A percentile compares a stretch with the other conserved stretches of the same genome.
phyloP scores from a whole-genome alignment of 2,113 vertebrate genomes.

The Terrapene triunguis region DNA sequence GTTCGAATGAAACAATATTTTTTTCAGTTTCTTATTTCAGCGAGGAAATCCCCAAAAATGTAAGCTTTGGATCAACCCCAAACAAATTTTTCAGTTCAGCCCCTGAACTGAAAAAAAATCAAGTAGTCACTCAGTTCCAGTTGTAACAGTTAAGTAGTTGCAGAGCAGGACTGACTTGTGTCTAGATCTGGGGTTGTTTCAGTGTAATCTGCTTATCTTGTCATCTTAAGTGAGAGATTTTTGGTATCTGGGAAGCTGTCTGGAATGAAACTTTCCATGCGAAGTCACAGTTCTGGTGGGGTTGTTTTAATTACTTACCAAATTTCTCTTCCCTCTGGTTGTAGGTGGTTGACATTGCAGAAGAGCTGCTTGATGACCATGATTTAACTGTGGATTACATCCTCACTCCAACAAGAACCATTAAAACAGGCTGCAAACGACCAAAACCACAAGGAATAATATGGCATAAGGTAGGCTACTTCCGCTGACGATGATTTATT shows the following conservation, averaged over 20 bases:
- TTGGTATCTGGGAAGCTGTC: fast-evolving
- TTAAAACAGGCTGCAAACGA: conserved; percentile 84
- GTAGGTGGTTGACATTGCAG: conserved; percentile 91
- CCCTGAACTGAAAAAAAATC: neutral
- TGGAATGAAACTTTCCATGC: neutral
- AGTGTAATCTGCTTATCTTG: neutral
- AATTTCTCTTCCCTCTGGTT: neutral
- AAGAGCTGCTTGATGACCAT: conserved; percentile 87
- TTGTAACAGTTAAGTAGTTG: neutral
- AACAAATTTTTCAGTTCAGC: neutral
- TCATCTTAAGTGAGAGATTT: neutral
- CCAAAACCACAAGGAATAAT: conserved; percentile 88
- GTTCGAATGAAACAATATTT: neutral
- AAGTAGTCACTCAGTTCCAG: neutral
- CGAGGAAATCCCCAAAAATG: neutral
- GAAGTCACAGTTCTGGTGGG: neutral
- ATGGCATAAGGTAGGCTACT: conserved; percentile 90
- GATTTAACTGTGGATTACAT: conserved; percentile 97
- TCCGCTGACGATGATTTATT: neutral
- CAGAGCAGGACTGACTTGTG: neutral
- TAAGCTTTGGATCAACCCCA: neutral
- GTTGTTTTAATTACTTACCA: neutral
- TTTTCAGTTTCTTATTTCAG: neutral
- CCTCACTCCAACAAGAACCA: conserved; percentile 91
- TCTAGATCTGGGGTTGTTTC: neutral